Evolutionary conservation across 2,113 vertebrate genomes (phyloP), one percentile per base, ranked within the genome.

Genomic region (Sula dactylatra): DNA sequence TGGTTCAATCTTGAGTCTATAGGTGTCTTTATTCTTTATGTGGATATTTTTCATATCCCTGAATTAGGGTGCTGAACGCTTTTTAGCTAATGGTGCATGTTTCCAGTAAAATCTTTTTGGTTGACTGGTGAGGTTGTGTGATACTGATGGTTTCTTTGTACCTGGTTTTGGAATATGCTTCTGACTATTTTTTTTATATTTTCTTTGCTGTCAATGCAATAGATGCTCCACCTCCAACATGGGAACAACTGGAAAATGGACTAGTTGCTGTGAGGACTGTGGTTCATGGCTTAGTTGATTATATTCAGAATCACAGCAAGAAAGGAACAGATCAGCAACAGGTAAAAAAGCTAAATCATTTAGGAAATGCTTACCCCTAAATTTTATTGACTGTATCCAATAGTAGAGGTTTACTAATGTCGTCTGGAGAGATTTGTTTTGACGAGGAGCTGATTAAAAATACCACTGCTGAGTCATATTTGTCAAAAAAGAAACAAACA

Each of bases 261-360:
- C 95, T 99, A 65, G 99, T 99, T 88, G 99, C 99, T 71, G 99
- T 99, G 80, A 99, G 99, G 93, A 99, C 99, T 10, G 99, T 99
- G 74, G 99, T 99, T 64, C 99, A 99, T 47, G 99, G 99, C 16
- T 98, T 99, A 85, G 99, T 99, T 92, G 99, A 99, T 98, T 99
- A 99, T 94, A 99, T 99, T 83, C 99, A 99, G 97, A 99, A 99
- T 97, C 99, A 99, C 95, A 99, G 99, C 98, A 99, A 99, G 97
- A 99, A 99, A 97, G 99, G 99, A 97, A 98, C 99, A 27, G 99
- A 99, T 96, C 99, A 99, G 82, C 99, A 99, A 90, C 99, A 99
- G 99, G 99, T 99, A 88, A 94, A 92, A 97, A 92, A 97, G 47
- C 17, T 66, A 38, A 54, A 55, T 25, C 5, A 20, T 66, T 72